Conservation (phyloP, 2,888 invertebrate species). For the Ashinkailepas kermadecensis region DNA sequence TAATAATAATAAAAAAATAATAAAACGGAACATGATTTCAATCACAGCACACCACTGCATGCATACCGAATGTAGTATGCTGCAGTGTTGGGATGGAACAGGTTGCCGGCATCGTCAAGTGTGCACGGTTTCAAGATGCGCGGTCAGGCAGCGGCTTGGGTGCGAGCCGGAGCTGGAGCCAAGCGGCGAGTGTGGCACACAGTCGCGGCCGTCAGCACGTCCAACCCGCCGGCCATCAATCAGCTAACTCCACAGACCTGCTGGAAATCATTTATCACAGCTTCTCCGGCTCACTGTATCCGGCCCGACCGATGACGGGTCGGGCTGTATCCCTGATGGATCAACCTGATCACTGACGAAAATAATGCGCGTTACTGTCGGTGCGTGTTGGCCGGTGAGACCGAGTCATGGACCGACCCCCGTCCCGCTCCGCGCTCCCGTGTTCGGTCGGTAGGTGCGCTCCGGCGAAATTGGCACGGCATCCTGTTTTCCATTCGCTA, state of each 20-base stretch:
- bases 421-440: not conserved
- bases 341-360: not conserved
- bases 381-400: not conserved
- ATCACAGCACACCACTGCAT: no score
- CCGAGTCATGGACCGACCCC: not conserved
- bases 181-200: no score
- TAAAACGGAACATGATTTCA: no score
- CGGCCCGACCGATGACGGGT: not conserved
- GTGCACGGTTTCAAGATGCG: no score
- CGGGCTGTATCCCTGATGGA: no score
- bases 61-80: no score
- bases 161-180: no score
- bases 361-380: not conserved
- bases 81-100: no score
- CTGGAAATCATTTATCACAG: constrained; percentile 1
- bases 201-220: no score
- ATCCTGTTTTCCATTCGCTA: not conserved
- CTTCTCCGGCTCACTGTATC: not conserved
- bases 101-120: no score
- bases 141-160: no score
- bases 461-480: not conserved
- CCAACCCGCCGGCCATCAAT: not conserved
- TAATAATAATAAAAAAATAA: no score
- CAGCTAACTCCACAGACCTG: not conserved
- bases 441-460: not conserved